Evolutionary conservation across 2,797 vertebrate species (phyloP).

Genomic region (Eremophila alpestris): DNA sequence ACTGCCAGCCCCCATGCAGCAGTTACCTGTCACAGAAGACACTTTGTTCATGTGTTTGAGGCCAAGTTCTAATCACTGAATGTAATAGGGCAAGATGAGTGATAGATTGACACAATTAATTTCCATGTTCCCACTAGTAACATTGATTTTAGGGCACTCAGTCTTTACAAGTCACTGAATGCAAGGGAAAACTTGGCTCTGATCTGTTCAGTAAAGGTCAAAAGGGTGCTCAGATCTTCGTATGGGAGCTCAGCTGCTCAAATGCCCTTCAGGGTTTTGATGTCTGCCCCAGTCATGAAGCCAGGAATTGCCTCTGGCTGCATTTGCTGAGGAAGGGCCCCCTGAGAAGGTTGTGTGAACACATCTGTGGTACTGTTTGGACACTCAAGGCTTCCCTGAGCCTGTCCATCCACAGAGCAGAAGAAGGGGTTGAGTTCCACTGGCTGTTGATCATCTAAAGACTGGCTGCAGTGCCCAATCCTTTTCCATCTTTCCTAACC

Average conservation of each 20-base stretch:
- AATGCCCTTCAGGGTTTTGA: conserved; percentile 11
- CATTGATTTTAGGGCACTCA: conserved; percentile 41
- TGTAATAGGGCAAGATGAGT: conserved; percentile 51
- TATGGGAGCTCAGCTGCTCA: neutral
- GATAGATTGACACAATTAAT: conserved; percentile 65
- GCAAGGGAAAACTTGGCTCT: conserved; percentile 44
- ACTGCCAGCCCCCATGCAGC: neutral
- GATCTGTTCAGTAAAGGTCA: conserved; percentile 48
- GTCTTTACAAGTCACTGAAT: conserved; percentile 26
- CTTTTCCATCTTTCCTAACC: neutral
- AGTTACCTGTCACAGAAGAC: conserved; percentile 17
- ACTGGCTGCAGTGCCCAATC: neutral
- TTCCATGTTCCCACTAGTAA: conserved; percentile 34
- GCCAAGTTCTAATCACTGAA: conserved; percentile 33
- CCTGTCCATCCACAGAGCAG: neutral
- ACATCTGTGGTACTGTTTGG: neutral
- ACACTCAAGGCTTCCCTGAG: neutral
- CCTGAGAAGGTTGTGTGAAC: neutral
- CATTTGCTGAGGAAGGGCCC: neutral
- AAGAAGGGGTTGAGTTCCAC: neutral
- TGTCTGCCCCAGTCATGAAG: neutral
- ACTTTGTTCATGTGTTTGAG: conserved; percentile 23
- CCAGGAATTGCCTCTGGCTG: neutral
- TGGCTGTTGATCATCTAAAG: neutral
- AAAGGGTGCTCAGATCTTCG: neutral